These are phyloP conservation scores for Serripes groenlandicus DNA, from an alignment of 2,888 invertebrate species.

Conservation along the genomic window DNA sequence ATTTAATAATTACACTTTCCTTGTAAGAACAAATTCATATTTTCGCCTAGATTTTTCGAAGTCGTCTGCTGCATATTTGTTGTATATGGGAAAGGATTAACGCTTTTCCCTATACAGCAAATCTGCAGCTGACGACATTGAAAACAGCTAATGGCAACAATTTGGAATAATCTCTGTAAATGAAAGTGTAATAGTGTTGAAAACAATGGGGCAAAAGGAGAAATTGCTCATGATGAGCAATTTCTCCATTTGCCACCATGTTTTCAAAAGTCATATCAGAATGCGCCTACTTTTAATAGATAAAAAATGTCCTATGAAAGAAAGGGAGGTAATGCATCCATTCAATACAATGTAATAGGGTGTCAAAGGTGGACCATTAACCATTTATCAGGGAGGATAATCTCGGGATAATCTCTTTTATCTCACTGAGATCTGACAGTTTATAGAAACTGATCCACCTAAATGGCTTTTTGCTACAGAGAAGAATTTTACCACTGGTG, in stretches of 20 bases:
- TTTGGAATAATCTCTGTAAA: too few species aligned
- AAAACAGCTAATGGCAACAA: neutral
- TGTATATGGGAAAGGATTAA: too few species aligned
- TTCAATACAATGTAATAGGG: too few species aligned
- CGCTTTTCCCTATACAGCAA: too few species aligned
- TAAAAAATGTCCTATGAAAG: too few species aligned
- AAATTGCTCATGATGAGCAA: neutral
- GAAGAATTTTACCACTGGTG: conserved; percentile 16
- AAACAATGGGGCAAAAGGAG: neutral
- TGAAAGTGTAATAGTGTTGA: too few species aligned
- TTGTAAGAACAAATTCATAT: too few species aligned
- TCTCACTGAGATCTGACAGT: conserved; percentile 16
- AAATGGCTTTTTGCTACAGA: conserved; percentile 15
- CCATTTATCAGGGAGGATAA: conserved; percentile 19
- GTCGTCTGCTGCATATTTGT: too few species aligned
- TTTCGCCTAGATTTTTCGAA: too few species aligned
- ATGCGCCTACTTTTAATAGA: too few species aligned
- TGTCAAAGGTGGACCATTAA: conserved; percentile 5
- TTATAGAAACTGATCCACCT: conserved; percentile 11
- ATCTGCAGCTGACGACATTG: too few species aligned
- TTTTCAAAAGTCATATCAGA: neutral
- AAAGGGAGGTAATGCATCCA: conserved; percentile 13
- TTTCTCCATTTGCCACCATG: neutral
- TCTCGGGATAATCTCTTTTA: conserved; percentile 23
- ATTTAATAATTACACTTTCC: too few species aligned